phyloP scores from a whole-genome alignment of 2,888 invertebrate species.

The Sphinx pinastri region DNA sequence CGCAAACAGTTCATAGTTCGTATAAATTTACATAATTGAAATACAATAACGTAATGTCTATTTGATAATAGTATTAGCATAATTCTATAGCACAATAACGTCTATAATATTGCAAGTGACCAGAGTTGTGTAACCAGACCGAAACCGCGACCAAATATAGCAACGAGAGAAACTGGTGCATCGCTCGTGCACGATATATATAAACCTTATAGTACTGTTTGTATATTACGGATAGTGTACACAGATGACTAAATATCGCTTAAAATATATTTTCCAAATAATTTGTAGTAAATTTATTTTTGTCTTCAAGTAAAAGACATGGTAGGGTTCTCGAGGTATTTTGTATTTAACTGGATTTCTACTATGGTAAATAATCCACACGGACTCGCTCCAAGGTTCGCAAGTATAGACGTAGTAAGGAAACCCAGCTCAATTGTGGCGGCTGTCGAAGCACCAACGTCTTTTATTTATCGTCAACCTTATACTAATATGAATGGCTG shows the following conservation, averaged over 20 bases:
- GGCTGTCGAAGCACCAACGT: too few species aligned
- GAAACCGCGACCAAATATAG: constrained; percentile 17
- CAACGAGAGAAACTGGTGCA: constrained; percentile 28
- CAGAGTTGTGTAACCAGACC: constrained; percentile 21
- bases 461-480: too few species aligned
- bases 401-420: too few species aligned
- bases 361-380: too few species aligned
- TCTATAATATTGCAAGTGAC: constrained; percentile 2
- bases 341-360: too few species aligned
- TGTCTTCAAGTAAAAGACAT: too few species aligned
- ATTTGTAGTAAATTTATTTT: too few species aligned
- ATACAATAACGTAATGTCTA: not conserved
- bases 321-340: too few species aligned
- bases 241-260: not conserved
- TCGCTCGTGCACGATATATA: constrained; percentile 24
- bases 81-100: not conserved
- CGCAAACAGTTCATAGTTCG: not conserved
- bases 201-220: constrained; percentile 6
- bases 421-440: too few species aligned
- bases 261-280: too few species aligned
- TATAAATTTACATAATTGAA: constrained; percentile 2
- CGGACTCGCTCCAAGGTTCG: too few species aligned
- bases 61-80: not conserved
- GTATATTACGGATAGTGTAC: not conserved
- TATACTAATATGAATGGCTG: too few species aligned